These are phyloP conservation scores for Tor tambroides DNA, from an alignment of 2,113 vertebrate species.

Conservation along the genomic window DNA sequence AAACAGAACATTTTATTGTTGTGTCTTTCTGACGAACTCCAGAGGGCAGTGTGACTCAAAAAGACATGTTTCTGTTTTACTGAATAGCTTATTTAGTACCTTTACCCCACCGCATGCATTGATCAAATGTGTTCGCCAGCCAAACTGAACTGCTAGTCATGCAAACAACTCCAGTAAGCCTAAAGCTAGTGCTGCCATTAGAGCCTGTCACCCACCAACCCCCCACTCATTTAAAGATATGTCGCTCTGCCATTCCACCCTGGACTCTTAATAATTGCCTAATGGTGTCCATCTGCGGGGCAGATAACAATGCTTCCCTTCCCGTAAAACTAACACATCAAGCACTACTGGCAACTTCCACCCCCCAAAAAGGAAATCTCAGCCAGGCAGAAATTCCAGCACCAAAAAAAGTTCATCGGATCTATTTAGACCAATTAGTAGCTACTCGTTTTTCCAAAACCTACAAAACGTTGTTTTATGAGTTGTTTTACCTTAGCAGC, in stretches of 20 bases:
- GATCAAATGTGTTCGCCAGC: neutral
- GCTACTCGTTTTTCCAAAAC: no score
- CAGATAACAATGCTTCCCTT: slow-evolving; percentile 75
- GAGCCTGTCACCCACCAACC: slow-evolving; percentile 53
- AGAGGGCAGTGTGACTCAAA: neutral
- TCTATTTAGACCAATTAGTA: neutral
- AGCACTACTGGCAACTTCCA: slow-evolving; percentile 61
- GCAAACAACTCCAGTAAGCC: neutral
- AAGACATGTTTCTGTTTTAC: neutral
- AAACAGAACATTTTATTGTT: neutral
- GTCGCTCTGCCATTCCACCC: slow-evolving; percentile 64
- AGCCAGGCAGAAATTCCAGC: slow-evolving; percentile 51
- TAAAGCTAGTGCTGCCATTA: slow-evolving; percentile 17
- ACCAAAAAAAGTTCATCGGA: neutral
- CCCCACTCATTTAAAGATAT: slow-evolving; percentile 60
- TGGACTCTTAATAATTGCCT: slow-evolving; percentile 79
- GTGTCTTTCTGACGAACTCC: neutral
- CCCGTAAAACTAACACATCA: slow-evolving; percentile 75
- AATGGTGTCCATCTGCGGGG: slow-evolving; percentile 81
- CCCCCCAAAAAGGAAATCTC: slow-evolving; percentile 60
- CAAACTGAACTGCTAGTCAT: slow-evolving; percentile 15
- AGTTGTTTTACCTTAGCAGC: slow-evolving; percentile 63
- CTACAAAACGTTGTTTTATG: no score
- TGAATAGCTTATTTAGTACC: neutral
- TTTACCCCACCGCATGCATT: neutral